Evolutionary conservation across 2,113 vertebrate genomes (phyloP).

Genomic region (Pseudorectes ferrugineus): DNA sequence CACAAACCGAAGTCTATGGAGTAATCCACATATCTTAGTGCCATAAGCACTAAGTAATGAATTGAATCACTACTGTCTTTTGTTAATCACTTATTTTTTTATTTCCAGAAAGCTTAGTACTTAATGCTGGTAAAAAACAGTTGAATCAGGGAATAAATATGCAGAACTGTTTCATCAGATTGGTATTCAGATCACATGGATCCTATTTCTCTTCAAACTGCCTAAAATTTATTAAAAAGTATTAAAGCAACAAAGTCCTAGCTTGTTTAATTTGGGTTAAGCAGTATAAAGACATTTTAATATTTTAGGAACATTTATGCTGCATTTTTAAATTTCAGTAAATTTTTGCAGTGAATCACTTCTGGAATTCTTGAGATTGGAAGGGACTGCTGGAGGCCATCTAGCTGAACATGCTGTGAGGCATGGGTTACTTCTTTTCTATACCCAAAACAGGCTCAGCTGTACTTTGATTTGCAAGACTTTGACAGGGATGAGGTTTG

Average conservation of each 20-base stretch:
- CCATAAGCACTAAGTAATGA: neutral
- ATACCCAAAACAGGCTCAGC: neutral
- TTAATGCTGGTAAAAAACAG: neutral
- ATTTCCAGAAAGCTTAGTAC: neutral
- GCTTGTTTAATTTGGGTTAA: neutral
- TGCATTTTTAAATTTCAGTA: neutral
- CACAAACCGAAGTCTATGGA: neutral
- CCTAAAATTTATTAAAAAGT: neutral
- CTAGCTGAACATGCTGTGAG: neutral
- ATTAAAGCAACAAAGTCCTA: neutral
- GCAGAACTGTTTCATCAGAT: neutral
- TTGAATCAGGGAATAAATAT: neutral
- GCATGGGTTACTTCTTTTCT: neutral
- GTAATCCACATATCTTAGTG: neutral
- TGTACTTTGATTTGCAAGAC: neutral
- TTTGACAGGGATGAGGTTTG: neutral
- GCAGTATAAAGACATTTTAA: neutral
- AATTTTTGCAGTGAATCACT: neutral
- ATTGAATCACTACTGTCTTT: neutral
- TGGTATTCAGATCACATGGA: neutral
- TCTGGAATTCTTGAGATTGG: neutral
- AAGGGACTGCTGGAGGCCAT: neutral
- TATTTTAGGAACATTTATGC: neutral
- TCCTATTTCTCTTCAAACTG: neutral
- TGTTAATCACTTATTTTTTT: neutral